A percentile compares a stretch with the other conserved stretches of the same genome.
Conservation (phyloP, 2,113 vertebrate species). For the Forbesichthys agassizii region DNA sequence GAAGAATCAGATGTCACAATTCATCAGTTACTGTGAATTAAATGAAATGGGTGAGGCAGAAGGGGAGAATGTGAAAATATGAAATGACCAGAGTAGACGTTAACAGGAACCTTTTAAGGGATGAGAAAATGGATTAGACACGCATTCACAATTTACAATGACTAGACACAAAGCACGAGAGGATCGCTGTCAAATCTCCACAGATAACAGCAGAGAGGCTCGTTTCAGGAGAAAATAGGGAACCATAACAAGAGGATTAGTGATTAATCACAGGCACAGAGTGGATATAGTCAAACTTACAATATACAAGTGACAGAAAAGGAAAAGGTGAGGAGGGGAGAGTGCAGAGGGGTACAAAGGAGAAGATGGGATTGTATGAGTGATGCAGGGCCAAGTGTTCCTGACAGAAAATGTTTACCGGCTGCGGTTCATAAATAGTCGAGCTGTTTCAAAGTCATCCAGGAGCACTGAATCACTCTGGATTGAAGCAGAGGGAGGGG, state of each 20-base stretch:
- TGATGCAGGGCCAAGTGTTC: constrained; percentile 42
- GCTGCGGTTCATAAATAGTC: constrained; percentile 71
- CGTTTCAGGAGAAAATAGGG: neutral
- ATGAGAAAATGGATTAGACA: constrained; percentile 10
- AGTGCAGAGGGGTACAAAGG: constrained; percentile 1
- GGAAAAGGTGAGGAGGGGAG: constrained; percentile 19
- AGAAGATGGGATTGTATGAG: constrained; percentile 6
- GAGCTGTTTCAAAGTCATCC: constrained; percentile 76
- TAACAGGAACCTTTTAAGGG: constrained; percentile 31
- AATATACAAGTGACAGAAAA: constrained; percentile 14
- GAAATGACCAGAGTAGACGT: constrained; percentile 3
- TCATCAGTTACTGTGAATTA: constrained; percentile 27
- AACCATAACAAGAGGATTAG: constrained; percentile 20
- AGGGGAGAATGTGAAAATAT: constrained; percentile 1
- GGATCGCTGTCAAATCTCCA: neutral
- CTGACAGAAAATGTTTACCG: constrained; percentile 70
- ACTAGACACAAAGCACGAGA: constrained; percentile 8
- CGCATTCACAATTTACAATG: neutral
- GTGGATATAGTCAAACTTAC: constrained; percentile 31
- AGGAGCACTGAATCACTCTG: constrained; percentile 77
- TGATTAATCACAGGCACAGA: constrained; percentile 31
- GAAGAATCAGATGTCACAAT: neutral
- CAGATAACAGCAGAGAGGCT: neutral
- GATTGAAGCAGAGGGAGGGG: constrained; percentile 55
- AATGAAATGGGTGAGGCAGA: neutral